A percentile compares a stretch with the other conserved stretches of the same genome.
Evolutionary conservation across 2,888 invertebrate genomes (phyloP).

Genomic region (Elysia crispata): DNA sequence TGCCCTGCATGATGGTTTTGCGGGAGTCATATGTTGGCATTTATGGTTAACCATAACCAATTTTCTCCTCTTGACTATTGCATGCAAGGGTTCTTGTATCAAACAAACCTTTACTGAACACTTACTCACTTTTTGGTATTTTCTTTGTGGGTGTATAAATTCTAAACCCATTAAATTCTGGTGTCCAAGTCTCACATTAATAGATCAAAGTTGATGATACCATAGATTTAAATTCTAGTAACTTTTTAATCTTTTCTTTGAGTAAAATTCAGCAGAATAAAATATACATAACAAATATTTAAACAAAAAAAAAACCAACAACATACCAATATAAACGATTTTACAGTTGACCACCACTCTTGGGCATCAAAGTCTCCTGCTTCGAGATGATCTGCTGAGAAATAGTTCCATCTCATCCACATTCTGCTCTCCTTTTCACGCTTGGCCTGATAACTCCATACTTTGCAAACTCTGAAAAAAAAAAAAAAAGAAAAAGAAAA

Average conservation of each 20-base stretch:
- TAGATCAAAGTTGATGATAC: no score
- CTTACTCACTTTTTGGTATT: background rate
- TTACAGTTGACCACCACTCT: slow-evolving; percentile 14
- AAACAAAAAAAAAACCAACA: no score
- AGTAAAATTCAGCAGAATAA: background rate
- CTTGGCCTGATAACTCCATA: slow-evolving; percentile 54
- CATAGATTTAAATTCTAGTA: no score
- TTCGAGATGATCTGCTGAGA: slow-evolving; percentile 35
- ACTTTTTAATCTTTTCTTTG: background rate
- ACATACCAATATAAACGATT: slow-evolving; percentile 41
- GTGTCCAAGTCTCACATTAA: no score
- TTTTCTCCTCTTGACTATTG: no score
- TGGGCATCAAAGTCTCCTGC: slow-evolving; percentile 40
- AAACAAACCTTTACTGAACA: no score
- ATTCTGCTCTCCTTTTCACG: slow-evolving; percentile 43
- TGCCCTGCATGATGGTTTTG: no score
- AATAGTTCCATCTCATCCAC: slow-evolving; percentile 47
- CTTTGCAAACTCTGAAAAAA: slow-evolving; percentile 56
- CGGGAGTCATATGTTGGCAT: no score
- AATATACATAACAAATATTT: background rate
- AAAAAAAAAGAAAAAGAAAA: no score
- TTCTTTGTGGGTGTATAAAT: background rate
- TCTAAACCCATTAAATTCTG: no score
- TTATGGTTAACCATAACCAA: no score
- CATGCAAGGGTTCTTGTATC: no score